phyloP scores from a whole-genome alignment of 2,113 vertebrate species.

The Pachycephala philippinensis region DNA sequence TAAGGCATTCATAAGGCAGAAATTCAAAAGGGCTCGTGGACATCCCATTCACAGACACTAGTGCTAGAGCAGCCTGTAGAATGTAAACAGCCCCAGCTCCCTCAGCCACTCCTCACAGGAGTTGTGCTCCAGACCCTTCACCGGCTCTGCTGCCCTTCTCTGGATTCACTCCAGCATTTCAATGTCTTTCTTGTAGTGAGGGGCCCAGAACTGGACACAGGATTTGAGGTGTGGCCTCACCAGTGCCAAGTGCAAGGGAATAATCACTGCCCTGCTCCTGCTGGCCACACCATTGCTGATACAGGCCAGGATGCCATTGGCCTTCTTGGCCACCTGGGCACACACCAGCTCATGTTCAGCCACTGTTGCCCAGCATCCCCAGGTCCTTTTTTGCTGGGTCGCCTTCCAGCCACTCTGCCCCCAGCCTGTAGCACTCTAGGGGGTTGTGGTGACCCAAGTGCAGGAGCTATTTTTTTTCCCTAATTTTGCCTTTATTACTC shows the following conservation, averaged over 20 bases:
- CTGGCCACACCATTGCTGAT: neutral
- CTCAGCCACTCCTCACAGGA: neutral
- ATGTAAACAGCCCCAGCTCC: neutral
- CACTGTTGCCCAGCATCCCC: neutral
- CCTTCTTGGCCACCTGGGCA: neutral
- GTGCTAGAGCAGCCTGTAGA: neutral
- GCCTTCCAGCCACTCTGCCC: fast-evolving
- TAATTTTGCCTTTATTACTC: neutral
- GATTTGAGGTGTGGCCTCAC: fast-evolving
- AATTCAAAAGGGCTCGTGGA: neutral
- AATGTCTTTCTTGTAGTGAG: neutral
- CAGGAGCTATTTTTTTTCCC: neutral
- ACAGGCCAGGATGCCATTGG: neutral
- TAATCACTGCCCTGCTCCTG: neutral
- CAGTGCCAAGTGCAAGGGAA: fast-evolving
- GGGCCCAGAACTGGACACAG: fast-evolving
- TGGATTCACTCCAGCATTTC: fast-evolving
- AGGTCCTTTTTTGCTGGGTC: neutral
- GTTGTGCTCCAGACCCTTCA: neutral
- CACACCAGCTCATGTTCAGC: neutral
- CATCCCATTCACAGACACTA: neutral
- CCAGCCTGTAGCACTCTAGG: fast-evolving
- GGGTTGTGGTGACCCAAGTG: neutral
- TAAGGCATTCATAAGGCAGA: neutral
- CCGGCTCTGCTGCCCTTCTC: neutral